These are phyloP conservation scores for Cyclura pinguis DNA, from an alignment of 2,797 vertebrate genomes.

Conservation along the genomic window DNA sequence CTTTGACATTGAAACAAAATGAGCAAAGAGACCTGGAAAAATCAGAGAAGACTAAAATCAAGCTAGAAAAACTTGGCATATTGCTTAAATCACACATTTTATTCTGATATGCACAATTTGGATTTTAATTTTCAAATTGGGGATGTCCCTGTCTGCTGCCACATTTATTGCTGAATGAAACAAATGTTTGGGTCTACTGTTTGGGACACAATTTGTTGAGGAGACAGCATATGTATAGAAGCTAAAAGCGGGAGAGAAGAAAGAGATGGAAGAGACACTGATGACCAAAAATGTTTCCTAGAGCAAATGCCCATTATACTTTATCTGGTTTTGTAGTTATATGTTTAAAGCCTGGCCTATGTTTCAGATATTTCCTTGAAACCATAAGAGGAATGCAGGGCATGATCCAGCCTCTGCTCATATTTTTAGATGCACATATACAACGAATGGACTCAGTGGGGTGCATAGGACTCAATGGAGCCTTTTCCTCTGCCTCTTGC, in stretches of 20 bases:
- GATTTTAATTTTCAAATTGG: slow-evolving; percentile 11
- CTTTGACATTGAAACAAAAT: not conserved
- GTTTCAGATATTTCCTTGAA: no score
- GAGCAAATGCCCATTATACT: not conserved
- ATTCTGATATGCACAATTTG: not conserved
- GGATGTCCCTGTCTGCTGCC: not conserved
- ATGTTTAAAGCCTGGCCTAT: not conserved
- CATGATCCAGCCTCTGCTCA: not conserved
- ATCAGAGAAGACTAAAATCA: not conserved
- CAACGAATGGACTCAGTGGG: no score
- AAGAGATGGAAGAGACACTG: not conserved
- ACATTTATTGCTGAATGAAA: not conserved
- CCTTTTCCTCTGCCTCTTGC: not conserved
- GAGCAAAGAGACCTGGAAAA: not conserved
- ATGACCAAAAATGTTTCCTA: not conserved
- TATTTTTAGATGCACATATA: not conserved
- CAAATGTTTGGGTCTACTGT: not conserved
- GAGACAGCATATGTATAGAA: no score
- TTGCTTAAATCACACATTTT: not conserved
- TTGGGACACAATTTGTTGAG: not conserved
- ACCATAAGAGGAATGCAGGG: not conserved
- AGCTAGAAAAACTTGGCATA: not conserved
- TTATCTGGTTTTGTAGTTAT: not conserved
- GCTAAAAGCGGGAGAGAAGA: not conserved
- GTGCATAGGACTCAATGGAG: not conserved